Evolutionary conservation across 2,888 invertebrate species (phyloP), one percentile per base, ranked within the genome.

Genomic region (Ennomos quercinarius): DNA sequence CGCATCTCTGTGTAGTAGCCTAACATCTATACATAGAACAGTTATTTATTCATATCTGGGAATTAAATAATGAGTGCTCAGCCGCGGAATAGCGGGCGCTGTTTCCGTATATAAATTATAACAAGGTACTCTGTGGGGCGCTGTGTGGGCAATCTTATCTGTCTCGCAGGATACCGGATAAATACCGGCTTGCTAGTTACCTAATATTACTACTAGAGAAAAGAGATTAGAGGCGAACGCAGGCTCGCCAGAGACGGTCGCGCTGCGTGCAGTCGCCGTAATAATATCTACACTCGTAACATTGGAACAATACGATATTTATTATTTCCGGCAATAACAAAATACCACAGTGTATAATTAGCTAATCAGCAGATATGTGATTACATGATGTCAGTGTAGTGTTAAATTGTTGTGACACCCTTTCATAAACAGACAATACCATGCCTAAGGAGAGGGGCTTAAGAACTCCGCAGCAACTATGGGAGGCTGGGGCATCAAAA

Each of bases 401-500:
- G 38, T 38, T 41, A 27, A 27, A 6, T 49, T 10, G 47, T 40
- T 34, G 38, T 11, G 5, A 9, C 37, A 35, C 38, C 17, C 9
- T 46, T 17, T 17, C 47, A 35, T 47, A 36, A 52, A 10, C 34
- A 27, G n/a, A 13, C 13, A 46, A 54, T 36, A 59, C 48, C 64
- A 86, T 91, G 91, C 78, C 91, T 71, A 81, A 76, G 69, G 80
- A 74, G 61, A 83, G 79, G 67, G 75, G 74, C 63, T 74, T 83
- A 39, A 83, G 73, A 61, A 80, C 85, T 38, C 88, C 89, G 40
- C 92, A 91, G 74, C 75, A 83, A 57, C 57, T 90, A 74, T 93
- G 93, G 93, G 90, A 91, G 72, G 75, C 74, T 56, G 68, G 84
- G 50, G 87, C 93, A 34, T 87, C 89, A 49, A 80, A 78, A 59